Percentiles rank a stretch among this genome's conserved stretches.
phyloP scores from a whole-genome alignment of 2,113 vertebrate genomes.

The Gadus macrocephalus region DNA sequence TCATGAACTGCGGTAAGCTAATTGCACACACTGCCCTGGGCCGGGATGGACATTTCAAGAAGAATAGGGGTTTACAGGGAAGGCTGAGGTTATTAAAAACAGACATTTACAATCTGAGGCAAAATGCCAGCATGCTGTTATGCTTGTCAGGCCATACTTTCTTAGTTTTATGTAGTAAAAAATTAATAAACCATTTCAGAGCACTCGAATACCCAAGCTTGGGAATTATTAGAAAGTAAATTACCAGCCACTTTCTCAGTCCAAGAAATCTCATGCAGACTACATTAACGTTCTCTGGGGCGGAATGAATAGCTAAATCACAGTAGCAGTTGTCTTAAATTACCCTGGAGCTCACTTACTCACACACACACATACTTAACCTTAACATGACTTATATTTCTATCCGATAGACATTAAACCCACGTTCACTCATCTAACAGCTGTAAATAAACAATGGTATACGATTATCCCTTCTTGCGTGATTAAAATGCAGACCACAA shows the following conservation, averaged over 20 bases:
- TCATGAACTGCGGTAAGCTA: not conserved
- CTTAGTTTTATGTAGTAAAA: slow-evolving; percentile 27
- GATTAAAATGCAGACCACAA: too few species aligned
- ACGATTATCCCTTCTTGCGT: too few species aligned
- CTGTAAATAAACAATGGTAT: too few species aligned
- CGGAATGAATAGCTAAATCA: slow-evolving; percentile 18
- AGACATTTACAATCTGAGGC: slow-evolving; percentile 7
- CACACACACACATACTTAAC: too few species aligned
- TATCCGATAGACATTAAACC: too few species aligned
- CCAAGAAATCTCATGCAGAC: not conserved
- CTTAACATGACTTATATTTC: too few species aligned
- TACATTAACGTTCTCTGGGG: slow-evolving; percentile 24
- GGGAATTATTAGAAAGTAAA: slow-evolving; percentile 32
- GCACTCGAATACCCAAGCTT: slow-evolving; percentile 16
- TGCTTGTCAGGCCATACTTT: slow-evolving; percentile 23
- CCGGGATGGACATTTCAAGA: not conserved
- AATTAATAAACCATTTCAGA: slow-evolving; percentile 15
- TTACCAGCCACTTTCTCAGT: slow-evolving; percentile 19
- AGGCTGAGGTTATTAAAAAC: slow-evolving; percentile 10
- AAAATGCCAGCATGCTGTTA: slow-evolving; percentile 5
- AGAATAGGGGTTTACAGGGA: slow-evolving; percentile 3
- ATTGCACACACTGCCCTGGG: not conserved
- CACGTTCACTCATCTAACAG: too few species aligned
- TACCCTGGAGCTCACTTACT: too few species aligned
- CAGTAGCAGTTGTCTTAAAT: not conserved